Base-by-base conservation (phyloP, 2,113 vertebrate genomes). In the Bagarius yarrelli region DNA sequence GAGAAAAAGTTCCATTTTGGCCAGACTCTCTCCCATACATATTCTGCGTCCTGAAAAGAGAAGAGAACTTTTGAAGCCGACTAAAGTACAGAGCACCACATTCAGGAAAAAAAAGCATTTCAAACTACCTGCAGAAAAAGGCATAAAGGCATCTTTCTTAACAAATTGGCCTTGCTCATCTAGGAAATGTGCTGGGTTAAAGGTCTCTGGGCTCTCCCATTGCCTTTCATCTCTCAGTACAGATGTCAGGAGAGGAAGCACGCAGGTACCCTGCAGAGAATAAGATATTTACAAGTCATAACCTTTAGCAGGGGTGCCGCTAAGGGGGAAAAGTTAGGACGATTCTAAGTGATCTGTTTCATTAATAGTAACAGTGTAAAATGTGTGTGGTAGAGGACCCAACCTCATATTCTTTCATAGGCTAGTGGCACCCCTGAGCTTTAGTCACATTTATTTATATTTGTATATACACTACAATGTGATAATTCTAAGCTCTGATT, bases 1-100 rank as follows among this genome's bases (percentile, higher is more conserved):
- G 50, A 94, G 90, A 78, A 94, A 95, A 64, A 95, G 85, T 85
- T 94, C 94, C 92, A 91, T 94, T 83, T 86, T 93, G 21, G 94
- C 94, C 83, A 95, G 91, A 76, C 89, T 87, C 76, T 95, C 92
- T 2, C 94, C 94, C 0, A 87, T 83, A 34, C 94, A 94, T 11
- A 60, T 83, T n/a, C 94, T 90, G 8, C 87, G 71, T 3, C 94
- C 94, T 95, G 85, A 2, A 63, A 36, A 64, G 61, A 76, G 15
- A 13, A 44, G 55, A 12, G 67, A 1, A 63, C 16, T 1, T 60
- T 4, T 69, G 16, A 44, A n/a, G 25, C 70, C 1, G 0, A 60
- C 16, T 12, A n/a, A 47, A 47, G 50, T 63, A 40, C 59, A 61
- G 15, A 61, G 5, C 13, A 40, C 12, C 18, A 55, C 0, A 16